Percentiles rank a stretch among this genome's conserved stretches.
Evolutionary conservation across 2,113 vertebrate species (phyloP).

Genomic region (Catharus fuscescens): DNA sequence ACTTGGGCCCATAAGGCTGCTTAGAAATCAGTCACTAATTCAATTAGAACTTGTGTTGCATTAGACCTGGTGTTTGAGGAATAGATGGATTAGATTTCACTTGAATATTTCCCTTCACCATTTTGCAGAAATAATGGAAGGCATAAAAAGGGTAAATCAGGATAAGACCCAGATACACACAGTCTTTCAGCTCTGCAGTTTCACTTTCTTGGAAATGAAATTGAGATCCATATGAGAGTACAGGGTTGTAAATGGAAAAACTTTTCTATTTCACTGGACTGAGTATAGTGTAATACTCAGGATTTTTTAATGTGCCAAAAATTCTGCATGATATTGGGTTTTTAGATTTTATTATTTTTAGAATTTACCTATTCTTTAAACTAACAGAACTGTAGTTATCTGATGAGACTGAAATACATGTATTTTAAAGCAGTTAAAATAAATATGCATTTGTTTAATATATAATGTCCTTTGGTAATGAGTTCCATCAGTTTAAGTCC

Average conservation of each 20-base stretch:
- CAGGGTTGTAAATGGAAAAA: neutral
- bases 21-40: neutral
- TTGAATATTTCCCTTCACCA: neutral
- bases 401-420: neutral
- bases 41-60: neutral
- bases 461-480: neutral
- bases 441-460: neutral
- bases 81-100: neutral
- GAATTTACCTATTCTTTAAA: neutral
- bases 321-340: neutral
- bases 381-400: neutral
- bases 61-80: neutral
- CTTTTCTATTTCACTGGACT: neutral
- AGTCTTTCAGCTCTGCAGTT: neutral
- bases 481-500: neutral
- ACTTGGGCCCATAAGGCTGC: neutral
- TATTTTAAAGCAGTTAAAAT: constrained; percentile 22
- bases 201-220: neutral
- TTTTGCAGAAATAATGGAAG: neutral
- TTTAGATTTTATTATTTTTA: neutral
- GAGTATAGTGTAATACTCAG: neutral
- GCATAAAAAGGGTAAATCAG: neutral
- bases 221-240: neutral
- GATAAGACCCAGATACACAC: neutral
- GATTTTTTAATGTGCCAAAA: neutral